Evolutionary conservation across 1,140 invertebrate genomes (phyloP).

Genomic region (Drosophila rufa): DNA sequence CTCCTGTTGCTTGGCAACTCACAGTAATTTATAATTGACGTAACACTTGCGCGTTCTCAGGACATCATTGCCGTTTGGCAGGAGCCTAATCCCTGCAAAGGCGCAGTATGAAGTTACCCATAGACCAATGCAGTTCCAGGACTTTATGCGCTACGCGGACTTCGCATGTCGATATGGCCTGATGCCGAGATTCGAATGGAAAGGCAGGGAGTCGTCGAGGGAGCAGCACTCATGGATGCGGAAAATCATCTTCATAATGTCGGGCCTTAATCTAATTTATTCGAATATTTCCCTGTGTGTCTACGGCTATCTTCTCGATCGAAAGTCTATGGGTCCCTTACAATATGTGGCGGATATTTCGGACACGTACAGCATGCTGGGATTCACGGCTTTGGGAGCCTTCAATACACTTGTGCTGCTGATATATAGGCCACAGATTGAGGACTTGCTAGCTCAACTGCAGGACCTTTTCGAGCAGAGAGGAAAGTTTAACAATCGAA

Average conservation of each 20-base stretch:
- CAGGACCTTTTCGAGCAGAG: background rate
- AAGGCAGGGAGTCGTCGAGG: background rate
- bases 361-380: background rate
- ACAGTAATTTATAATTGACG: constrained; percentile 1
- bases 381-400: background rate
- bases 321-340: background rate
- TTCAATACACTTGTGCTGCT: background rate
- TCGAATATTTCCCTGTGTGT: background rate
- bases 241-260: background rate
- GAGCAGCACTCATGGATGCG: background rate
- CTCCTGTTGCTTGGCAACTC: background rate
- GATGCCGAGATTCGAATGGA: constrained; percentile 12
- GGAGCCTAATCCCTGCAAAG: background rate
- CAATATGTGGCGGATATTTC: background rate
- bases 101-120: background rate
- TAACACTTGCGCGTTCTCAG: constrained; percentile 16
- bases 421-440: background rate
- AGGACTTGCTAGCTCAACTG: background rate
- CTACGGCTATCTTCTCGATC: constrained; percentile 6
- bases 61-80: background rate
- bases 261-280: background rate
- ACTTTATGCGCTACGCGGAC: background rate
- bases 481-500: background rate
- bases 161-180: background rate
- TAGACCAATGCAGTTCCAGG: constrained; percentile 6